phyloP scores from a whole-genome alignment of 2,888 invertebrate genomes.

The Cryptus viduatorius region DNA sequence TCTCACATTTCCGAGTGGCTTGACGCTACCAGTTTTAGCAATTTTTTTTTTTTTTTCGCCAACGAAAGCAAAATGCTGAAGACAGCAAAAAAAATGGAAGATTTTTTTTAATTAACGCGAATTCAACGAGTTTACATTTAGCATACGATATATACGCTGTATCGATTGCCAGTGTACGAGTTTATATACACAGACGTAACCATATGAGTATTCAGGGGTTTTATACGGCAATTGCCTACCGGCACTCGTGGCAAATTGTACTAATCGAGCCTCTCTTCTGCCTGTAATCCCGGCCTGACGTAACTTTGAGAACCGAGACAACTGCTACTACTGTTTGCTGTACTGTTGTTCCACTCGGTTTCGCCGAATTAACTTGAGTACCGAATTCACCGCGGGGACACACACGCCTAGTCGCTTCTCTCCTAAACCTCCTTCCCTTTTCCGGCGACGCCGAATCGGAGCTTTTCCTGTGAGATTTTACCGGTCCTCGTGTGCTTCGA shows the following conservation, averaged over 20 bases:
- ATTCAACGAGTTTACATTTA: not conserved
- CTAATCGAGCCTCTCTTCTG: conserved; percentile 64
- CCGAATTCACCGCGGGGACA: conserved; percentile 41
- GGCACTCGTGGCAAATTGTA: conserved; percentile 60
- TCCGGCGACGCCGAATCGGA: not conserved
- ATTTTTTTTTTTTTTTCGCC: not conserved
- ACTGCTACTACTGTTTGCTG: not conserved
- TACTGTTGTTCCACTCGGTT: conserved; percentile 40
- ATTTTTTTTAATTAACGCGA: conserved; percentile 52
- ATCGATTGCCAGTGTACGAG: not conserved
- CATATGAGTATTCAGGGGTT: conserved; percentile 4
- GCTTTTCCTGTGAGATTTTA: conserved; percentile 4
- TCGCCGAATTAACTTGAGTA: conserved; percentile 46
- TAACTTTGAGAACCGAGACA: conserved; percentile 64
- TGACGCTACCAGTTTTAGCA: conserved; percentile 3
- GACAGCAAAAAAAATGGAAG: not conserved
- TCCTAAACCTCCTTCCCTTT: not conserved
- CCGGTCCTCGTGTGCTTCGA: not conserved
- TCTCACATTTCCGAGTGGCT: not conserved
- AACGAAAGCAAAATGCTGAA: not conserved
- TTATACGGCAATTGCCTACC: conserved; percentile 50
- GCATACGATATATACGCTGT: not conserved
- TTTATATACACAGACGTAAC: not conserved
- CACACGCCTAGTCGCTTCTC: not conserved
- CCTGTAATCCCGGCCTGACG: conserved; percentile 65